Evolutionary conservation across 2,888 invertebrate species (phyloP).

Genomic region (Chalcis sispes): DNA sequence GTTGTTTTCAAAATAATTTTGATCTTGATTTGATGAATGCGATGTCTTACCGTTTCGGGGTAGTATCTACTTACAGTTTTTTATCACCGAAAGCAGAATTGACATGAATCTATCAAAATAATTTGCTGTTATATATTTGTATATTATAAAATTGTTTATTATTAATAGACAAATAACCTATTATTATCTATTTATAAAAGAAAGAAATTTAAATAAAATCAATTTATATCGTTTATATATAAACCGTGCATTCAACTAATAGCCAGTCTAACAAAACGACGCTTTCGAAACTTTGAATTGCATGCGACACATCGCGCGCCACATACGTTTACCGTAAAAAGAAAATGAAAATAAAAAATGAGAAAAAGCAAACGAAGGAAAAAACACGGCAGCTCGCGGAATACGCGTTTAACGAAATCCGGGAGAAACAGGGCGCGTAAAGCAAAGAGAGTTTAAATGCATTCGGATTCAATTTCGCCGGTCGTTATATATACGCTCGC

Average conservation of each 20-base stretch:
- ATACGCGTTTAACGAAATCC: neutral
- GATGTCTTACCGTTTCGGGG: no score
- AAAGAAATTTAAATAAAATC: no score
- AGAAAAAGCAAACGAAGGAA: slow-evolving; percentile 10
- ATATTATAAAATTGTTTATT: no score
- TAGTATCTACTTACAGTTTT: no score
- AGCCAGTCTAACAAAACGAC: slow-evolving; percentile 18
- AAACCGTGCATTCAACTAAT: slow-evolving; percentile 4
- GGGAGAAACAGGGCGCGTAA: neutral
- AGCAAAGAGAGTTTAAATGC: slow-evolving; percentile 48
- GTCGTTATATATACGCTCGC: slow-evolving; percentile 24
- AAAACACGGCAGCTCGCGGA: slow-evolving; percentile 4
- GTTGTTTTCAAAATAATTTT: no score
- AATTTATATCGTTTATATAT: neutral
- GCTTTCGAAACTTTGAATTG: neutral
- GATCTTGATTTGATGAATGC: no score
- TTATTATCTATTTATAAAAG: no score
- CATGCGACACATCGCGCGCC: neutral
- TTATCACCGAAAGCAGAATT: no score
- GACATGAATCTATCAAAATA: no score
- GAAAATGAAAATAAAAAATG: neutral
- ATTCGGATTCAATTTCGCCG: slow-evolving; percentile 56
- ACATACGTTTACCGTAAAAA: no score
- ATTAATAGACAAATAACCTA: no score
- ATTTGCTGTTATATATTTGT: no score